Conservation (phyloP, 2,113 vertebrate genomes). For the Danio rerio region DNA sequence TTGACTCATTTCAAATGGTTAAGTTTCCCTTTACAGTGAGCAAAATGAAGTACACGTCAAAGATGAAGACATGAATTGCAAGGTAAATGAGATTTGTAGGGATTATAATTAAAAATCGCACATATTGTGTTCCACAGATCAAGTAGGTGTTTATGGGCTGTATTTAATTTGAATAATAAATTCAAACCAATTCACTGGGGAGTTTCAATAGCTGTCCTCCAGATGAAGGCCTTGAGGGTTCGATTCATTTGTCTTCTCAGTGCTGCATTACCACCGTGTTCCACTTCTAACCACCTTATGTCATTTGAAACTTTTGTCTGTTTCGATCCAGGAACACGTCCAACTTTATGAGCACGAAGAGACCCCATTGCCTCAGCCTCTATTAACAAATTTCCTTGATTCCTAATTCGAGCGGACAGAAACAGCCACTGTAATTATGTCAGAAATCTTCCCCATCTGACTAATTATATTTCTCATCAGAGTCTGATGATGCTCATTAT, state of each 20-base stretch:
- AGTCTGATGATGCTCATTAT: constrained; percentile 58
- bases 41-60: background rate
- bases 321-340: constrained; percentile 15
- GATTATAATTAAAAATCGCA: constrained; percentile 26
- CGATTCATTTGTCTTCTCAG: constrained; percentile 13
- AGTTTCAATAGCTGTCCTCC: background rate
- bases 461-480: constrained; percentile 62
- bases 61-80: background rate
- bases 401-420: constrained; percentile 60
- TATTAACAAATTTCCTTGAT: constrained; percentile 41
- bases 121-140: background rate
- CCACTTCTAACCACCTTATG: background rate
- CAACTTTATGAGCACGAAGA: background rate
- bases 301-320: constrained; percentile 1
- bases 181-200: constrained; percentile 2
- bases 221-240: background rate
- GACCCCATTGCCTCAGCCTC: background rate
- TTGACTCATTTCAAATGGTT: background rate
- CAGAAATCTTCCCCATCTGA: constrained; percentile 59
- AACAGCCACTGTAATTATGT: constrained; percentile 58
- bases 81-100: constrained; percentile 29
- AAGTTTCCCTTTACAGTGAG: background rate
- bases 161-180: constrained; percentile 19
- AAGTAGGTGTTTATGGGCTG: background rate
- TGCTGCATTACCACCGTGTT: background rate